Conservation (phyloP, 2,797 vertebrate species). For the Mormyrops attenuatus region DNA sequence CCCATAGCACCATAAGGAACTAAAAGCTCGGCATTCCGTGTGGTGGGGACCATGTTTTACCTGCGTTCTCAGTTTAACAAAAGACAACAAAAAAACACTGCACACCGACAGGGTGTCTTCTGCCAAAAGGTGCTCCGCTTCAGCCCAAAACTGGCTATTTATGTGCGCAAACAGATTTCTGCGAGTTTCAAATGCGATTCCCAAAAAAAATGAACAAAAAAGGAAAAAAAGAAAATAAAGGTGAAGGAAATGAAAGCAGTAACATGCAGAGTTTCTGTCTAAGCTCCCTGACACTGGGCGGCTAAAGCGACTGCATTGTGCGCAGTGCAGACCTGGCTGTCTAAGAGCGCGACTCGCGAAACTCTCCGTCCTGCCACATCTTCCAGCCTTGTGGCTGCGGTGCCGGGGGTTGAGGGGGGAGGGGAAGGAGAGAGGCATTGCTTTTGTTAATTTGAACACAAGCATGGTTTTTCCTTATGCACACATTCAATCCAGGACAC, state of each 20-base stretch:
- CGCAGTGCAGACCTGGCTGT: constrained; percentile 79
- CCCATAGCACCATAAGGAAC: constrained; percentile 42
- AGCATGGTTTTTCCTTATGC: constrained; percentile 18
- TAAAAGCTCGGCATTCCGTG: constrained; percentile 49
- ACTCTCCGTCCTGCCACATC: constrained; percentile 54
- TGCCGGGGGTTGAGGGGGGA: constrained; percentile 40
- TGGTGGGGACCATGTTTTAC: constrained; percentile 67
- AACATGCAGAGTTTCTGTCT: constrained; percentile 64
- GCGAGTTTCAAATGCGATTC: constrained; percentile 51
- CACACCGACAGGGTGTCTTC: constrained; percentile 68
- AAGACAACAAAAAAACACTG: constrained; percentile 46
- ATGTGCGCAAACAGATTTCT: constrained; percentile 40
- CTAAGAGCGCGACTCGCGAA: constrained; percentile 52
- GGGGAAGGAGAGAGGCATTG: constrained; percentile 66
- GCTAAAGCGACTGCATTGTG: constrained; percentile 92
- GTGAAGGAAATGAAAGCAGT: constrained; percentile 4
- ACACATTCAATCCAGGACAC: constrained; percentile 30
- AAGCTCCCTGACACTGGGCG: constrained; percentile 72
- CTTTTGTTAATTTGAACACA: constrained; percentile 49
- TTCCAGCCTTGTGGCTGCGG: constrained; percentile 66
- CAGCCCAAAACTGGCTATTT: constrained; percentile 48
- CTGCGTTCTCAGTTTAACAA: constrained; percentile 74
- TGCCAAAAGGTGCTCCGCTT: constrained; percentile 64
- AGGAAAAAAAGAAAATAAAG: neutral
- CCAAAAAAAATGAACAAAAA: constrained; percentile 42